Percentiles rank a stretch among this genome's conserved stretches.
These are phyloP conservation scores for Paratilapia polleni DNA, from an alignment of 2,113 vertebrate genomes.

Conservation along the genomic window DNA sequence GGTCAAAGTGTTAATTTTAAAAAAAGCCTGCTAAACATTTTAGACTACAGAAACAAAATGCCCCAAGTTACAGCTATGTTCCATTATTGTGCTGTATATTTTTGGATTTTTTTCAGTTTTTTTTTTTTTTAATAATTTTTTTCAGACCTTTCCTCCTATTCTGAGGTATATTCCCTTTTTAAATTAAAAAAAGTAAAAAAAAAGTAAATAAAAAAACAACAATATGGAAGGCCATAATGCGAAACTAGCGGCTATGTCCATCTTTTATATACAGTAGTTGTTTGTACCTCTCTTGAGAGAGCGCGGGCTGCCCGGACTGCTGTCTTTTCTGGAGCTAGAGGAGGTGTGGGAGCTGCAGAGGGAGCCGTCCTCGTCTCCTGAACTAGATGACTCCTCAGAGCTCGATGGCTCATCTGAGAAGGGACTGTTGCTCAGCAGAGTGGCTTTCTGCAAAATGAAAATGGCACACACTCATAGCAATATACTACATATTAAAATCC, in stretches of 20 bases:
- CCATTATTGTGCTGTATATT: too few species aligned
- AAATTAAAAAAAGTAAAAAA: too few species aligned
- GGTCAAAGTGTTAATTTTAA: too few species aligned
- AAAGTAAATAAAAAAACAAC: too few species aligned
- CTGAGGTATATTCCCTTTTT: too few species aligned
- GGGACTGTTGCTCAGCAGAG: constrained; percentile 90
- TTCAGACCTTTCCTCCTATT: too few species aligned
- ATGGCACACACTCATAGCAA: neutral
- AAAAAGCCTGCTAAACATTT: too few species aligned
- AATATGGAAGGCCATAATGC: too few species aligned
- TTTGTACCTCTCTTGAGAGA: constrained; percentile 91
- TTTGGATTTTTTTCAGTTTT: too few species aligned
- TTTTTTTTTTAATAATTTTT: too few species aligned
- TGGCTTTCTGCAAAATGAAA: constrained; percentile 85
- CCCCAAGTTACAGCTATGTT: too few species aligned
- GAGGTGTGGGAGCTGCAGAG: constrained; percentile 86
- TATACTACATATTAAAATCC: neutral
- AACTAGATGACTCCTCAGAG: constrained; percentile 89
- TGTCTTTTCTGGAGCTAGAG: constrained; percentile 84
- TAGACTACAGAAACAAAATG: too few species aligned
- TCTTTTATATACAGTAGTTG: neutral
- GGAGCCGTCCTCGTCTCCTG: constrained; percentile 91
- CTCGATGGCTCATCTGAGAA: constrained; percentile 90
- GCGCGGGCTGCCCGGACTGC: constrained; percentile 86
- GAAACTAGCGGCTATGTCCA: neutral